phyloP scores from a whole-genome alignment of 1,140 invertebrate species.

The Platorchestia sp. region DNA sequence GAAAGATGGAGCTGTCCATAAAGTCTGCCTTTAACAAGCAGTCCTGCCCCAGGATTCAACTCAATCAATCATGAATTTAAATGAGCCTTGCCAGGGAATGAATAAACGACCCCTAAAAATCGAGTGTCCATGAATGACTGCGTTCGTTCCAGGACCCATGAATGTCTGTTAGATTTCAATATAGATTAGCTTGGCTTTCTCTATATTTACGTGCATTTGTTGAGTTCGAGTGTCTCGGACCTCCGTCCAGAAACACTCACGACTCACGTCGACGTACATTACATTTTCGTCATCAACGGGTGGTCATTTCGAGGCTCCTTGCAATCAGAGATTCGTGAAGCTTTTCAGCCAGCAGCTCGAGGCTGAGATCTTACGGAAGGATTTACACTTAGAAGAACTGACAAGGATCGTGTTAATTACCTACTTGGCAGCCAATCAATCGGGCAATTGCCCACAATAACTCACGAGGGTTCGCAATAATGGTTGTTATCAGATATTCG shows the following conservation, averaged over 20 bases:
- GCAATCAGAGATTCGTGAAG: constrained; percentile 12
- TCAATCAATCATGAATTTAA: constrained; percentile 54
- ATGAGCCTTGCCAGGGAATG: constrained; percentile 28
- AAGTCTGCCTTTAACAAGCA: constrained; percentile 26
- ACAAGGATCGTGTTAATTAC: constrained; percentile 28
- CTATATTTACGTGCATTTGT: constrained; percentile 10
- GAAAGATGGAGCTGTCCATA: constrained; percentile 49
- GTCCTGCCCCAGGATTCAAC: constrained; percentile 46
- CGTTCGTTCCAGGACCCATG: not conserved
- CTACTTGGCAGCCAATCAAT: constrained; percentile 33
- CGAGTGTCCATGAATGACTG: not conserved
- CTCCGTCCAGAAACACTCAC: not conserved
- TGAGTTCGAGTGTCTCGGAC: not conserved
- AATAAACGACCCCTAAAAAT: not conserved
- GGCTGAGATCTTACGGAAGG: not conserved
- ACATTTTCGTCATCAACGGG: not conserved
- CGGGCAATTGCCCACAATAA: constrained; percentile 27
- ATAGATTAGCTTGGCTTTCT: constrained; percentile 3
- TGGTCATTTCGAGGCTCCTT: not conserved
- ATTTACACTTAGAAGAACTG: constrained; percentile 11
- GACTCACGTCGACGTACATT: constrained; percentile 4
- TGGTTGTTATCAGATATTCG: constrained; percentile 22
- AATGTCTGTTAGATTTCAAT: not conserved
- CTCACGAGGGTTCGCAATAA: not conserved
- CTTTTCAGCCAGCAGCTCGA: not conserved